Evolutionary conservation across 2,797 vertebrate species (phyloP).

Genomic region (Coregonus sp.): DNA sequence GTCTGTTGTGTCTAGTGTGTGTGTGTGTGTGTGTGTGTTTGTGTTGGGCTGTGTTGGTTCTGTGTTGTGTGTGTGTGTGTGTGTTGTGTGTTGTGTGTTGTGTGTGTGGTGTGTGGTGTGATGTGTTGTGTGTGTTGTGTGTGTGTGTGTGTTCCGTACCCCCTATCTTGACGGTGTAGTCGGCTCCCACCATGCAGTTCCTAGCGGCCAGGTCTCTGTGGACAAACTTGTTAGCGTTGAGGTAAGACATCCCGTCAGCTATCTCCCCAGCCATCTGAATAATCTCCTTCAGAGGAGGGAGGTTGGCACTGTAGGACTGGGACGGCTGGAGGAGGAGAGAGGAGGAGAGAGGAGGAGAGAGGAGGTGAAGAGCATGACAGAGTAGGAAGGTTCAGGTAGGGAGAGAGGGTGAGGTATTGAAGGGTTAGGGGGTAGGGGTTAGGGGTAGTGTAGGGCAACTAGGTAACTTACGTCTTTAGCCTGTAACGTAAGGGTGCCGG

Average conservation of each 20-base stretch:
- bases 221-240: conserved; percentile 99
- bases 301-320: conserved; percentile 78
- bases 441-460: too few species aligned
- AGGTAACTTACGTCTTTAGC: too few species aligned
- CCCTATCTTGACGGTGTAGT: conserved; percentile 98
- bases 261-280: conserved; percentile 99
- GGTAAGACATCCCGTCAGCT: conserved; percentile 96
- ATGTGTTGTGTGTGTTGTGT: too few species aligned
- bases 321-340: conserved; percentile 66
- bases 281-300: conserved; percentile 96
- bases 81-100: too few species aligned
- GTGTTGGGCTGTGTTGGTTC: too few species aligned
- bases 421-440: too few species aligned
- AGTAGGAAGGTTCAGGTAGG: neutral
- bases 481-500: too few species aligned
- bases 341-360: neutral
- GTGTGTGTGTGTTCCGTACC: conserved; percentile 66
- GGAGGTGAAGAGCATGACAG: neutral
- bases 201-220: conserved; percentile 95
- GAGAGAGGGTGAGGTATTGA: too few species aligned
- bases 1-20: too few species aligned
- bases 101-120: too few species aligned
- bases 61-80: too few species aligned
- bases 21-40: too few species aligned
- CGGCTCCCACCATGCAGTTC: conserved; percentile 98